These are phyloP conservation scores for Setipinna tenuifilis DNA, from an alignment of 2,797 vertebrate genomes.

Conservation along the genomic window DNA sequence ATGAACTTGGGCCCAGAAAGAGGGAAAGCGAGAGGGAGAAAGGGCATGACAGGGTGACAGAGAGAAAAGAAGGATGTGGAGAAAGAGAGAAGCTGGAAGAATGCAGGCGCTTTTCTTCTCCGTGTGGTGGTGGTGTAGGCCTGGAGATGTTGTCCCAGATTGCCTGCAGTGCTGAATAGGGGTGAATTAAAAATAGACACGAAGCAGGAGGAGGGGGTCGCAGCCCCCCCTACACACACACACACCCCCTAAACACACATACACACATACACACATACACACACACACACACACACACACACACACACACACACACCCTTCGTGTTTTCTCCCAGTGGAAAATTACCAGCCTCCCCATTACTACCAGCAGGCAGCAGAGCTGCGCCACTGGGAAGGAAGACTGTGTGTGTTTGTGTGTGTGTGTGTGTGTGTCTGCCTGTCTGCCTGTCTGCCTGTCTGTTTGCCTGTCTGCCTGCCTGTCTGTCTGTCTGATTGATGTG, in stretches of 20 bases:
- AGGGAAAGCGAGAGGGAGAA: background rate
- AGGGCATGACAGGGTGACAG: constrained; percentile 7
- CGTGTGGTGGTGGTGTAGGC: too few relatives aligned
- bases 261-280: constrained; percentile 40
- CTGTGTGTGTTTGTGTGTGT: background rate
- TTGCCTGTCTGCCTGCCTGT: too few relatives aligned
- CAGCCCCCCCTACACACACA: background rate
- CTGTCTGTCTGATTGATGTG: background rate
- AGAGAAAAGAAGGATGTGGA: constrained; percentile 45
- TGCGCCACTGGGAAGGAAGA: background rate
- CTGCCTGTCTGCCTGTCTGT: too few relatives aligned
- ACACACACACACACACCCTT: constrained; percentile 14
- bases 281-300: constrained; percentile 51
- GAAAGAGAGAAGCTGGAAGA: constrained; percentile 40
- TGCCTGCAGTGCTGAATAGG: background rate
- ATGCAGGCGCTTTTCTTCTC: too few relatives aligned
- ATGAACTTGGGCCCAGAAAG: constrained; percentile 21
- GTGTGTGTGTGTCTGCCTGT: too few relatives aligned
- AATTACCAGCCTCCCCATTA: constrained; percentile 59
- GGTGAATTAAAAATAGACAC: background rate
- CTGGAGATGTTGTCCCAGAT: background rate
- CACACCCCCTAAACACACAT: too few relatives aligned
- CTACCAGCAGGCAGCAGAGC: constrained; percentile 18
- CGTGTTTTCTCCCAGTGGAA: constrained; percentile 56
- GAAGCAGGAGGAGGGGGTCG: background rate